Percentiles rank a stretch among this genome's conserved stretches.
Conservation (phyloP, 1,140 invertebrate species). For the Drosophila equinoxialis region DNA sequence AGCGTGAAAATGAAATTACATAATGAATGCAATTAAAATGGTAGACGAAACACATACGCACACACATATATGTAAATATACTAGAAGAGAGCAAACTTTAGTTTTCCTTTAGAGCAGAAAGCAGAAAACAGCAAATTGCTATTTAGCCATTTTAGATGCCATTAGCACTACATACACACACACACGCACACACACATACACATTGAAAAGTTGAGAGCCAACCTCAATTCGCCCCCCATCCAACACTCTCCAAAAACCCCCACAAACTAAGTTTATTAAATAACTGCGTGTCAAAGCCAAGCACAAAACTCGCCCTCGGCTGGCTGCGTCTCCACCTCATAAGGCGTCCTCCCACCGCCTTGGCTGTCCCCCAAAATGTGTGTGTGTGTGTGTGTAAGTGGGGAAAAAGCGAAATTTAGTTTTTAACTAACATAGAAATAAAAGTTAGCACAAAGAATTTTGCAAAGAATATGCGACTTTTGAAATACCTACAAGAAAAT, state of each 20-base stretch:
- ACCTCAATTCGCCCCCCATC: background rate
- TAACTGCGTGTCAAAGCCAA: constrained; percentile 73
- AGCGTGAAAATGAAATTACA: constrained; percentile 78
- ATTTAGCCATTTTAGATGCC: constrained; percentile 80
- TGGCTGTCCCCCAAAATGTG: constrained; percentile 42
- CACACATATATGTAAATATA: constrained; percentile 15
- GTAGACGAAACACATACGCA: constrained; percentile 34
- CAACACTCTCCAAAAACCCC: constrained; percentile 11
- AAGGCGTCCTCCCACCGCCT: constrained; percentile 11
- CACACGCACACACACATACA: constrained; percentile 12
- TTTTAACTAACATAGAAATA: constrained; percentile 37
- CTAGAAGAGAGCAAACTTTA: constrained; percentile 46
- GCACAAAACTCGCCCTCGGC: constrained; percentile 6
- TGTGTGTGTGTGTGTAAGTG: constrained; percentile 27
- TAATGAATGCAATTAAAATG: constrained; percentile 81
- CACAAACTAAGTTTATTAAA: constrained; percentile 70
- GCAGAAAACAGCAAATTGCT: constrained; percentile 70
- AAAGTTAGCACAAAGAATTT: constrained; percentile 13
- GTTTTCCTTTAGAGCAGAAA: constrained; percentile 46
- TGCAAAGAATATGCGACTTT: constrained; percentile 3
- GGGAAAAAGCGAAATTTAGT: constrained; percentile 64
- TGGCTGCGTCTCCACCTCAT: background rate
- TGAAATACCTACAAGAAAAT: background rate
- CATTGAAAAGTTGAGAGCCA: constrained; percentile 24
- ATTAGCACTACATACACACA: constrained; percentile 56